Base-by-base conservation (phyloP, 2,888 invertebrate species). In the Andrena hattorfiana region DNA sequence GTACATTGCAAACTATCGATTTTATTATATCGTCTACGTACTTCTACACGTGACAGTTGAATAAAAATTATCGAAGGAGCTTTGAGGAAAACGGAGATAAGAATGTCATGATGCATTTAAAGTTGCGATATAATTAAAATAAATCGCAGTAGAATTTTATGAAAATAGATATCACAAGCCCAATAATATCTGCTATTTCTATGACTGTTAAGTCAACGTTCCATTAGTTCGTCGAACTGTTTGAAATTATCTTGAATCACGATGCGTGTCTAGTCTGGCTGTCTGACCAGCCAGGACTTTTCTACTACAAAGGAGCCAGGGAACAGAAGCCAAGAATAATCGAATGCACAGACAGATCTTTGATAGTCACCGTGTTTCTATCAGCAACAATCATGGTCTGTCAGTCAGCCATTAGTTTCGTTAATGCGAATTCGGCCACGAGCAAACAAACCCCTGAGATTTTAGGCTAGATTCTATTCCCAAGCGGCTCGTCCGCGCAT, bases 401-500 rank as follows among this genome's bases (percentile, higher is more conserved):
- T 74, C 80, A 60, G 32, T n/a, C 42, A 54, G 68, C 49, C 70
- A 48, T 86, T 83, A 78, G 76, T 76, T 56, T 73, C 70, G 56
- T 67, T 70, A 71, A 76, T 73, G 54, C 63, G 59, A 70, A 76
- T 75, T 69, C 63, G 10, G 48, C 35, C 32, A 16, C 35, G 73
- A 48, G 69, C 72, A 81, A 85, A 76, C 77, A 82, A 84, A 77
- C 32, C n/a, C 70, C 16, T 16, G 8, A 63, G 48, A 70, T 76
- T 69, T 68, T 71, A 42, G 63, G 70, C 63, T 68, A 42, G 51
- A 54, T 76, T 76, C 81, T 84, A 85, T 84, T 84, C 81, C 60
- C 32, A 60, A 72, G 42, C 42, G n/a, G 48, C 42, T 42, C 51
- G 77, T 13, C 48, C 10, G 66, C 56, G 71, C 81, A 77, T 82